Evolutionary conservation across 2,113 vertebrate genomes (phyloP).

Genomic region (Aphyosemion australe): DNA sequence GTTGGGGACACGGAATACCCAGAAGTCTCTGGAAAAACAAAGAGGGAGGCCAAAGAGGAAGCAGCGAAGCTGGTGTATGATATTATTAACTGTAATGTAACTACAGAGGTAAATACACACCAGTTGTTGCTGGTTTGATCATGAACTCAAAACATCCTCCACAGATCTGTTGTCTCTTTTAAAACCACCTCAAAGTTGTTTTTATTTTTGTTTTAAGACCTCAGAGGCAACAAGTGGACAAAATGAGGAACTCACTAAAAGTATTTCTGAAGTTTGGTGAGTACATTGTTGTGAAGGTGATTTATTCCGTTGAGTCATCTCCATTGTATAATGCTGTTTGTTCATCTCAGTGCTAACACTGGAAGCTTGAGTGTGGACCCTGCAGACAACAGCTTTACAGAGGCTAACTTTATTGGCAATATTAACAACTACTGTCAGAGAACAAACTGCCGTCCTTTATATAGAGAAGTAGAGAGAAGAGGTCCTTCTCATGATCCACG

Average conservation of each 20-base stretch:
- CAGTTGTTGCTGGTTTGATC: background rate
- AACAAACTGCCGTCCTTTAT: background rate
- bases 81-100: constrained; percentile 6
- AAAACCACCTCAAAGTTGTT: background rate
- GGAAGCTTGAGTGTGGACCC: constrained; percentile 5
- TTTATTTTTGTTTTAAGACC: constrained; percentile 33
- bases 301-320: background rate
- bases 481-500: constrained; percentile 41
- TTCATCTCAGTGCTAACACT: constrained; percentile 19
- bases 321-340: background rate
- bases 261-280: constrained; percentile 32
- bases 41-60: constrained; percentile 72
- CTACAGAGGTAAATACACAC: constrained; percentile 40
- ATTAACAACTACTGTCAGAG: constrained; percentile 62
- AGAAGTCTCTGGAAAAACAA: constrained; percentile 51
- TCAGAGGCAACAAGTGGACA: constrained; percentile 6
- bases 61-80: constrained; percentile 71
- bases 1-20: constrained; percentile 60
- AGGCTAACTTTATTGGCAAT: constrained; percentile 39
- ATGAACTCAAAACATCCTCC: too few species aligned
- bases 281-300: background rate
- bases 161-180: background rate
- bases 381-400: background rate
- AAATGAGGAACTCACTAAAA: background rate
- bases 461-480: background rate